Evolutionary conservation across 2,888 invertebrate species (phyloP).

Genomic region (Scaeva pyrastri): DNA sequence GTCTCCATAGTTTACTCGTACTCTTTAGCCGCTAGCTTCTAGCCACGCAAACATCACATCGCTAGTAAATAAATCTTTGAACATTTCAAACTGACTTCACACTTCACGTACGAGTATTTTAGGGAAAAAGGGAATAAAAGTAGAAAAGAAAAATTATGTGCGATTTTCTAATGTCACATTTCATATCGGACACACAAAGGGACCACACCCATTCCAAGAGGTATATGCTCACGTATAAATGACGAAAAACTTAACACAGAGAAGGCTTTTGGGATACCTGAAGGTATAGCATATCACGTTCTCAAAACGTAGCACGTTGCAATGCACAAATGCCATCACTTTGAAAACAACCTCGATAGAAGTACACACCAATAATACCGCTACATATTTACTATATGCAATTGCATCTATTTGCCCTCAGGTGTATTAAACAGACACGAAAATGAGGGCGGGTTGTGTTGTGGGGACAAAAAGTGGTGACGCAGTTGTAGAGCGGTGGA

Average conservation of each 20-base stretch:
- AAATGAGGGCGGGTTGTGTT: not conserved
- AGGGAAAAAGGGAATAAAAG: slow-evolving; percentile 1
- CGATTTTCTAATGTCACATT: slow-evolving; percentile 42
- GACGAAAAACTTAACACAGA: not conserved
- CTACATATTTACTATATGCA: slow-evolving; percentile 32
- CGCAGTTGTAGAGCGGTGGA: not conserved
- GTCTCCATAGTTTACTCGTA: not conserved
- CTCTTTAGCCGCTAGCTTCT: too few species aligned
- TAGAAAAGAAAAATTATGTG: slow-evolving; percentile 25
- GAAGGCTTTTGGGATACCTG: slow-evolving; percentile 37
- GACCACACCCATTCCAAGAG: slow-evolving; percentile 38
- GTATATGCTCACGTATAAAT: not conserved
- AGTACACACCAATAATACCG: slow-evolving; percentile 32
- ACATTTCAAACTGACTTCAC: slow-evolving; percentile 11
- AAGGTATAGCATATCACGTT: slow-evolving; percentile 53
- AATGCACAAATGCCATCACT: slow-evolving; percentile 62
- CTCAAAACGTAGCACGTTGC: slow-evolving; percentile 29
- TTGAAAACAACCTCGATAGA: slow-evolving; percentile 26
- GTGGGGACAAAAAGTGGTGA: not conserved
- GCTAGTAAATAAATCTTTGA: too few species aligned
- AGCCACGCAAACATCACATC: too few species aligned
- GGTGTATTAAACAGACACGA: slow-evolving; percentile 34
- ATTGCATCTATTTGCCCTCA: slow-evolving; percentile 46
- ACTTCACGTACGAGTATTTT: slow-evolving; percentile 36
- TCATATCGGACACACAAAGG: not conserved